Base-by-base conservation (phyloP, 2,113 vertebrate genomes). In the Mormyrus lacerda region DNA sequence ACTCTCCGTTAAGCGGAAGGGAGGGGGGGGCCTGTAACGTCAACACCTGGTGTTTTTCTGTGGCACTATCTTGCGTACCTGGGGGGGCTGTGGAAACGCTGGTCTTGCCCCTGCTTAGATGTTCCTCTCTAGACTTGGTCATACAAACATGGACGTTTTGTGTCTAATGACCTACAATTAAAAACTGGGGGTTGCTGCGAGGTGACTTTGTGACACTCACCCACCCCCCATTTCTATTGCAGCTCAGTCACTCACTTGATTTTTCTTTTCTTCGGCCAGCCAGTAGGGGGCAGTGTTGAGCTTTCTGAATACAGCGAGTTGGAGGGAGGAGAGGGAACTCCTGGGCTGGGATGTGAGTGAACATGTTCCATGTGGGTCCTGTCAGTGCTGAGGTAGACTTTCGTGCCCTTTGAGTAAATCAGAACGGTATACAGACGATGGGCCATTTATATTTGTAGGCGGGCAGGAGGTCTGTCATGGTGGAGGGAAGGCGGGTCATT, bases 281-380 rank as follows among this genome's bases (percentile, higher is more conserved):
- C 88, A 89, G 45, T 42, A 53, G 88, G 42, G 88, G 88, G 88
- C 48, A 44, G 69, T 55, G 88, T 82, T 82, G 88, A 69, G 47
- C 31, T 3, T 27, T 82, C 27, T 47, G 51, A 27, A 82, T 17
- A 17, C 5, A 31, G 47, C 3, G 17, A 24, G 88, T 35, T 83
- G 47, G 47, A 35, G 44, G 50, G 10, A n/a, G 27, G 50, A 87
- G 31, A 21, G n/a, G 10, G n/a, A 31, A 53, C 85, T 13, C 35
- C 11, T 61, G 47, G 35, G 15, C 8, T 17, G 10, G 15, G n/a
- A 27, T 35, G n/a, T 31, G 50, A 87, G 31, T 35, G 47, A 51
- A 4, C 11, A 5, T 50, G 85, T 11, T 85, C 10, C 48, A 35
- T 10, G n/a, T 31, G n/a, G 48, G 79, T 19, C 47, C 83, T 27